Evolutionary conservation across 2,797 vertebrate species (phyloP).

Genomic region (Gorsachius magnificus): DNA sequence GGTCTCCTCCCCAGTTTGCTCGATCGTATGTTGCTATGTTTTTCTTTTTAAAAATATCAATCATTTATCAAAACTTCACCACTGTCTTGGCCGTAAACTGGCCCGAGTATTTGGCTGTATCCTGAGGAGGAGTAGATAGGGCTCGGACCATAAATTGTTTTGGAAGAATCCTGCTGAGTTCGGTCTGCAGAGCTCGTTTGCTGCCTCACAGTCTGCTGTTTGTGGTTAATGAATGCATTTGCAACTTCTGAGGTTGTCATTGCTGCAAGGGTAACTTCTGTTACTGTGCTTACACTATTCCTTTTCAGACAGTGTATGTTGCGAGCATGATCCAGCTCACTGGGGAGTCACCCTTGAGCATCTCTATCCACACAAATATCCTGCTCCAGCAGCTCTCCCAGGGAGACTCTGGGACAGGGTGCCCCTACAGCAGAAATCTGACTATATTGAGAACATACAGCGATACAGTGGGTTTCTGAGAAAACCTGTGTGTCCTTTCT

Average conservation of each 20-base stretch:
- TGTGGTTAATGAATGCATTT: background rate
- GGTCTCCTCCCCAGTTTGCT: accelerated
- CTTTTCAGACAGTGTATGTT: background rate
- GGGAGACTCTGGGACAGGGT: background rate
- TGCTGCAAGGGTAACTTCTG: background rate
- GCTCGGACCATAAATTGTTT: background rate
- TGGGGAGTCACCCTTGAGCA: background rate
- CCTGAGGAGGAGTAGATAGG: background rate
- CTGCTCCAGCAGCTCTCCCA: background rate
- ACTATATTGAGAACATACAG: background rate
- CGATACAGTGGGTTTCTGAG: background rate
- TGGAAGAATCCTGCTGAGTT: background rate
- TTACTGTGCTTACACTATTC: background rate
- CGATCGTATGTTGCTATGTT: background rate
- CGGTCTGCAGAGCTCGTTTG: background rate
- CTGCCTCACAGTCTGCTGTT: background rate
- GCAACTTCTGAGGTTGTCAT: background rate
- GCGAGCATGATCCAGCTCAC: background rate
- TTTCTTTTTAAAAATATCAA: background rate
- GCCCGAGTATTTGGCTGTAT: background rate
- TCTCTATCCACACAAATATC: background rate
- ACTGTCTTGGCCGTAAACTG: background rate
- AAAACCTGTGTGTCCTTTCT: background rate
- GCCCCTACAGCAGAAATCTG: background rate
- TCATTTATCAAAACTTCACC: background rate